A percentile compares a stretch with the other conserved stretches of the same genome.
phyloP scores from a whole-genome alignment of 2,797 vertebrate species.

The Toxotes lorentzi region DNA sequence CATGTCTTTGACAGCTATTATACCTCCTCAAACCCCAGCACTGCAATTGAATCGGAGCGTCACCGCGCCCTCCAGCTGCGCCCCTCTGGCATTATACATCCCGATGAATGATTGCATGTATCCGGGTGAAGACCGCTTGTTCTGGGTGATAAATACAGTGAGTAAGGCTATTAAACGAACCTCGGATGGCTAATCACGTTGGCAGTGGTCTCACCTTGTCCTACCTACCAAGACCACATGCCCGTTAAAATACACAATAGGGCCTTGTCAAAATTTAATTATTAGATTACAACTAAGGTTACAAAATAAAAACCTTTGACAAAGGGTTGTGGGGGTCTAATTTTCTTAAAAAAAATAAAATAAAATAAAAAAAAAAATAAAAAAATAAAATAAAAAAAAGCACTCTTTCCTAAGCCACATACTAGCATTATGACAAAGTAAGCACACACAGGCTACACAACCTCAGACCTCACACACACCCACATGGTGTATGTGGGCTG shows the following conservation, averaged over 20 bases:
- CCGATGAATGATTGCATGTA: conserved; percentile 51
- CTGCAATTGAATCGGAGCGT: conserved; percentile 61
- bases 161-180: conserved; percentile 25
- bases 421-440: conserved; percentile 21
- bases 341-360: neutral
- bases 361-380: conserved; percentile 8
- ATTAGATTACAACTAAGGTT: neutral
- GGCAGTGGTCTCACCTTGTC: conserved; percentile 45
- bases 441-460: conserved; percentile 19
- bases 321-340: neutral
- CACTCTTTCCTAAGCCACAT: neutral
- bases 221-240: conserved; percentile 4
- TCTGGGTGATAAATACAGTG: conserved; percentile 30
- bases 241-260: neutral
- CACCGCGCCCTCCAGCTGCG: conserved; percentile 69
- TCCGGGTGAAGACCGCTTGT: conserved; percentile 41
- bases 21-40: conserved; percentile 9
- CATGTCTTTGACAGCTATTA: conserved; percentile 54
- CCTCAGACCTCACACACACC: conserved; percentile 30
- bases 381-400: neutral
- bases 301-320: neutral
- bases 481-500: conserved; percentile 30
- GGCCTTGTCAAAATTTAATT: neutral
- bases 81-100: conserved; percentile 47
- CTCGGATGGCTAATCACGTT: conserved; percentile 29